These are phyloP conservation scores for Pempheris klunzingeri DNA, from an alignment of 2,797 vertebrate species.

Conservation along the genomic window DNA sequence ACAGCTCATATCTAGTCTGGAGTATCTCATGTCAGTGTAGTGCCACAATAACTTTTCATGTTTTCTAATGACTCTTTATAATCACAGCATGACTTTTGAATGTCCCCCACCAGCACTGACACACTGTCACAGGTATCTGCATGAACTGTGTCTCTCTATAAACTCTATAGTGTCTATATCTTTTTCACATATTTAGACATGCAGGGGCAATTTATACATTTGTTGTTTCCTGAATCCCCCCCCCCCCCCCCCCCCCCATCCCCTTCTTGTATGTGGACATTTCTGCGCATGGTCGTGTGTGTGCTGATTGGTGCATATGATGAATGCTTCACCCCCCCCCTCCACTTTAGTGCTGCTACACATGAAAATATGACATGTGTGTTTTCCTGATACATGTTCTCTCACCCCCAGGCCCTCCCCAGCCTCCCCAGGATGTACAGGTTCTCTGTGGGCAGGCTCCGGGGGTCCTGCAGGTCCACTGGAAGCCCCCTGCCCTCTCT, in stretches of 20 bases:
- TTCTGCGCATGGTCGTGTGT: conserved; percentile 66
- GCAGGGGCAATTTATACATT: conserved; percentile 12
- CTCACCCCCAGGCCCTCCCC: conserved; percentile 89
- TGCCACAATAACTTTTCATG: not conserved
- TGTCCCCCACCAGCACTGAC: conserved; percentile 20
- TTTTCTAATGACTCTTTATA: conserved; percentile 1
- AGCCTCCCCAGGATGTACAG: conserved; percentile 92
- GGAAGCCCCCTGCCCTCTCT: conserved; percentile 92
- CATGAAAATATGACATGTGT: too few relatives aligned
- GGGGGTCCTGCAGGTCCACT: conserved; percentile 90
- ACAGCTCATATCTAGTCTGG: not conserved
- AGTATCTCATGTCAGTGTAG: not conserved
- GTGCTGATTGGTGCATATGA: conserved; percentile 54
- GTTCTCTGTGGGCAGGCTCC: conserved; percentile 90
- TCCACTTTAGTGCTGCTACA: conserved; percentile 10
- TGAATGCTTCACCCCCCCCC: conserved; percentile 57
- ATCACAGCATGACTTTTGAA: conserved; percentile 43
- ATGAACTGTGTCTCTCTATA: conserved; percentile 32
- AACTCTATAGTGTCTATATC: conserved; percentile 14
- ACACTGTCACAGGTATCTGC: conserved; percentile 20
- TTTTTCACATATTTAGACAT: conserved; percentile 12
- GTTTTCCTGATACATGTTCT: conserved; percentile 19
- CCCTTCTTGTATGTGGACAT: conserved; percentile 36
- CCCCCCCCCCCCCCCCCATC: conserved; percentile 24
- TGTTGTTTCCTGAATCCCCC: conserved; percentile 28